A percentile compares a stretch with the other conserved stretches of the same genome.
Conservation (phyloP, 1,140 invertebrate species). For the Drosophila subobscura region DNA sequence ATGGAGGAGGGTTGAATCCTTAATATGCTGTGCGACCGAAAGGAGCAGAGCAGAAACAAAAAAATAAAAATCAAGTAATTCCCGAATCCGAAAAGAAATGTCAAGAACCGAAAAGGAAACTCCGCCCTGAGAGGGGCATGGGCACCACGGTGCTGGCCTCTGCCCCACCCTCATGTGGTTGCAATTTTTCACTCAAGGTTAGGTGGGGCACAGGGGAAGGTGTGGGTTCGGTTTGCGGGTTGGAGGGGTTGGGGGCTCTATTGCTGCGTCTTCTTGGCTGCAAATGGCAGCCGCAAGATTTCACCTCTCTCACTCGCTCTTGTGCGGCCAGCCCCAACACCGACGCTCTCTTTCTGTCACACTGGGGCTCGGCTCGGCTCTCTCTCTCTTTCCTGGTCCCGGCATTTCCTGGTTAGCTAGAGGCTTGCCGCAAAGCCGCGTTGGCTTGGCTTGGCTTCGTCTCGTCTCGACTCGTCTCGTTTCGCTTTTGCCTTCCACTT, state of each 20-base stretch:
- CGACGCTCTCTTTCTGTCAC: constrained; percentile 14
- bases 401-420: constrained; percentile 65
- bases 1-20: constrained; percentile 64
- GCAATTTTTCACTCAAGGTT: constrained; percentile 45
- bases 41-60: constrained; percentile 33
- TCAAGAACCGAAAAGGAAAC: constrained; percentile 30
- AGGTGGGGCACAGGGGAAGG: neutral
- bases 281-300: constrained; percentile 83
- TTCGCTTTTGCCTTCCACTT: constrained; percentile 27
- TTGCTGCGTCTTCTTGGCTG: constrained; percentile 71
- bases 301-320: constrained; percentile 52
- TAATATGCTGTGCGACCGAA: neutral
- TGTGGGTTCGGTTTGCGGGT: too few relatives aligned
- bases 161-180: constrained; percentile 25
- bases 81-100: neutral
- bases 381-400: neutral
- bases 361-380: neutral
- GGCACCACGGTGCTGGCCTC: neutral
- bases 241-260: constrained; percentile 23
- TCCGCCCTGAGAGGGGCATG: constrained; percentile 25
- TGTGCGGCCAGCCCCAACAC: neutral
- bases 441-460: constrained; percentile 48
- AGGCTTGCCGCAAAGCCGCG: constrained; percentile 75
- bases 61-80: constrained; percentile 16
- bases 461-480: constrained; percentile 19